phyloP scores from a whole-genome alignment of 2,888 invertebrate genomes.

The Eupeodes latifasciatus region DNA sequence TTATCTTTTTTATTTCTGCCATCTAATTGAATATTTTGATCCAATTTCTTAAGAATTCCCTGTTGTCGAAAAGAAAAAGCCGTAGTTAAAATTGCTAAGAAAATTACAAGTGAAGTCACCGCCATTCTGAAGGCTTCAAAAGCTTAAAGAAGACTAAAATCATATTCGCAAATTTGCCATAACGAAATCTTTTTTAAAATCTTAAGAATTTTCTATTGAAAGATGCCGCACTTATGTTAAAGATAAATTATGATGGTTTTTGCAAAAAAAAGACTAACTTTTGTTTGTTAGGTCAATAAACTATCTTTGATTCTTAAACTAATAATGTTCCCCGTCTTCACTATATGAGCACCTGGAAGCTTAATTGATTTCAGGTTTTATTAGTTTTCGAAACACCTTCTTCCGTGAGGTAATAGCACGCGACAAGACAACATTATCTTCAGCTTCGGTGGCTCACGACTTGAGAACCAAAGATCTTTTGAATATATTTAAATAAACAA shows the following conservation, averaged over 20 bases:
- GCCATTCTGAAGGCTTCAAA: conserved; percentile 17
- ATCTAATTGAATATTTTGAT: background rate
- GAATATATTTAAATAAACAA: conserved; percentile 14
- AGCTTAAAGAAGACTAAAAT: conserved; percentile 31
- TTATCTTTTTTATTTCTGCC: background rate
- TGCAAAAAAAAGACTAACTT: background rate
- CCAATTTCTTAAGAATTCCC: background rate
- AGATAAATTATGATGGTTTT: background rate
- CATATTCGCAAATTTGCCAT: background rate
- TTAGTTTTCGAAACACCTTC: background rate
- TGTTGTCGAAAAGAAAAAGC: background rate
- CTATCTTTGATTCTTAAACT: background rate
- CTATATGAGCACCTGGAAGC: too few species aligned
- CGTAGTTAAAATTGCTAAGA: background rate
- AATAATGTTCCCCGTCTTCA: background rate
- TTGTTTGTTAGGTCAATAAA: conserved; percentile 7
- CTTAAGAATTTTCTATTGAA: background rate
- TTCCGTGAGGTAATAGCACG: background rate
- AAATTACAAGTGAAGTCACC: background rate
- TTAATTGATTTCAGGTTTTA: background rate
- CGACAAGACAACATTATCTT: background rate
- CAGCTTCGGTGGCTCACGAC: background rate
- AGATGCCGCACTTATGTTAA: background rate
- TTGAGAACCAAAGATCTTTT: background rate
- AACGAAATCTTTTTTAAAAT: conserved; percentile 17